phyloP scores from a whole-genome alignment of 2,113 vertebrate species.

The Rhynchopsitta pachyrhyncha region DNA sequence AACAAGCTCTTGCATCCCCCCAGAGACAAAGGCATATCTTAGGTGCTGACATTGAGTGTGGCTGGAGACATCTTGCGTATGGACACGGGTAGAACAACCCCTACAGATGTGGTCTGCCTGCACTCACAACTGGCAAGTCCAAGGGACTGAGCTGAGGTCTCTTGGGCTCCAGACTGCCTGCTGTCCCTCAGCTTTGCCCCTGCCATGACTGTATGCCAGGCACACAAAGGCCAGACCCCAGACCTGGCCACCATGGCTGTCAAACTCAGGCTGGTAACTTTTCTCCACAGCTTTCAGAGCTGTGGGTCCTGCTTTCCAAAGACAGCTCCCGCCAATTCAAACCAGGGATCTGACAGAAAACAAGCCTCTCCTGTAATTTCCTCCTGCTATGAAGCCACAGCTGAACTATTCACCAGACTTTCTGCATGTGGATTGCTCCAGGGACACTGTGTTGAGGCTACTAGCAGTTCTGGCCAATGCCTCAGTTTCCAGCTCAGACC shows the following conservation, averaged over 20 bases:
- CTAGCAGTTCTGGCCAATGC: neutral
- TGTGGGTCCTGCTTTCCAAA: neutral
- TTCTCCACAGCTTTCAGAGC: neutral
- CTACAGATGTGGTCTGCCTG: neutral
- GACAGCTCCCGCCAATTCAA: neutral
- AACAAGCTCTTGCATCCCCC: neutral
- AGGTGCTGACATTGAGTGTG: neutral
- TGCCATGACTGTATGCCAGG: neutral
- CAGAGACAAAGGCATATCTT: neutral
- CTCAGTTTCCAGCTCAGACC: slow-evolving; percentile 2
- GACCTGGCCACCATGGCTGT: neutral
- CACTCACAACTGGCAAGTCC: neutral
- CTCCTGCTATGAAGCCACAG: neutral
- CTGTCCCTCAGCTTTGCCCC: neutral
- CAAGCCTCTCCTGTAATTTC: neutral
- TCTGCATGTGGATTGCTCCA: neutral
- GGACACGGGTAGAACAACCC: neutral
- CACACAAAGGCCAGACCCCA: neutral
- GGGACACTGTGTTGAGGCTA: neutral
- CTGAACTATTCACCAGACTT: neutral
- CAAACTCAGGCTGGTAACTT: neutral
- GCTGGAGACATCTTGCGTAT: neutral
- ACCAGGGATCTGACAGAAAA: neutral
- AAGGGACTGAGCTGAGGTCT: neutral
- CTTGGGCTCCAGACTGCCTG: neutral